Percentiles rank a stretch among this genome's conserved stretches.
phyloP scores from a whole-genome alignment of 2,797 vertebrate genomes.

The Podarcis siculus region DNA sequence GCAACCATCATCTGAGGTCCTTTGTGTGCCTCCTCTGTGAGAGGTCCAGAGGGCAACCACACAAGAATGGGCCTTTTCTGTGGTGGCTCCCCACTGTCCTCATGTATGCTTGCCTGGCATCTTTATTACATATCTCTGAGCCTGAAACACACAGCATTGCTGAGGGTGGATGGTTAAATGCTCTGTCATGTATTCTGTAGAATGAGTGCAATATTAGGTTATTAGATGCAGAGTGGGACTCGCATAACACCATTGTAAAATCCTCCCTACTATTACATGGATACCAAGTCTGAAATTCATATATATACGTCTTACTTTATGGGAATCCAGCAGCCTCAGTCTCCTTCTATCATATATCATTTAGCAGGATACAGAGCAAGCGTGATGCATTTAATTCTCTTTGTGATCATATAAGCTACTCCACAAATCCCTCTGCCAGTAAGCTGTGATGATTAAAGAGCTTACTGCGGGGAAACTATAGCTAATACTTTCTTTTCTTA shows the following conservation, averaged over 20 bases:
- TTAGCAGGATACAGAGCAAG: slow-evolving; percentile 1
- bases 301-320: background rate
- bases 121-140: background rate
- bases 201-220: slow-evolving; percentile 27
- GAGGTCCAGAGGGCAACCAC: no score
- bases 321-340: background rate
- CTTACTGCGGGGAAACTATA: slow-evolving; percentile 54
- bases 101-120: no score
- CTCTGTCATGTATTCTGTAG: background rate
- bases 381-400: slow-evolving; percentile 48
- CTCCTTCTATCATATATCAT: background rate
- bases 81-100: no score
- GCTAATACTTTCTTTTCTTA: slow-evolving; percentile 41
- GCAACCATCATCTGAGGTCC: no score
- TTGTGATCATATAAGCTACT: slow-evolving; percentile 21
- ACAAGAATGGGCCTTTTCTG: no score
- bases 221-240: background rate
- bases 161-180: background rate
- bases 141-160: background rate
- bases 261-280: background rate
- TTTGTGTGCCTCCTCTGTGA: no score
- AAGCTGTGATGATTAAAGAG: slow-evolving; percentile 60
- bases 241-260: slow-evolving; percentile 17
- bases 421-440: slow-evolving; percentile 48
- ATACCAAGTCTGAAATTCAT: background rate